Base-by-base conservation (phyloP, 2,797 vertebrate species). In the Pteropus rufus region DNA sequence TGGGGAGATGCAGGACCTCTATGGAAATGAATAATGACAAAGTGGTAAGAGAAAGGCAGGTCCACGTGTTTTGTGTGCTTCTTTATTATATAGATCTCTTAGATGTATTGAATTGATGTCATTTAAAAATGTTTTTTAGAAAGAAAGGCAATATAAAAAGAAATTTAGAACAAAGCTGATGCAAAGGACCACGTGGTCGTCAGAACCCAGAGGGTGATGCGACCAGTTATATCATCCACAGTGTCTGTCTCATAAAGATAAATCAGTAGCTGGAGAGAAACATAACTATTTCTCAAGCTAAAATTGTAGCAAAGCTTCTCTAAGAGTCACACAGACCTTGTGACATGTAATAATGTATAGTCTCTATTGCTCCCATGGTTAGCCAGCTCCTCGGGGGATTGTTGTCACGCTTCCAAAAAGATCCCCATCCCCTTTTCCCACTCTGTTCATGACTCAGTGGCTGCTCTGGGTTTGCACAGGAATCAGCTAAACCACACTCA, bases 181-280 rank as follows among this genome's bases (percentile, higher is more conserved):
- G 7, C 3, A 2, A 2, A 21, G 21, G 69, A 9, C 36, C 19
- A 0, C 0, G 0, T 44, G 41, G 73, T 21, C 7, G 2, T 79
- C 10, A 5, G 70, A 62, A 21, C 34, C 26, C 21, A 49, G 44
- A 67, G 34, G 58, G 52, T 2, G 23, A 26, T 21, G 39, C 2
- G 24, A 18, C 39, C 26, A 7, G 5, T 58, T 26, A 4, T 0
- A 7, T 54, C 21, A 18, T 14, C 34, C 8, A 14, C 0, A 31
- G 14, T 11, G 7, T 87, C 21, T 36, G 21, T 58, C 44, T 69
- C 64, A 0, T 29, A 18, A 26, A 91, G 75, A 8, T 3, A 16
- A 12, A 21, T 73, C 18, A 0, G 10, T 39, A 41, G 3, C 11
- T 62, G 12, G 46, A 26, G 52, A 41, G 39, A 24, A 67, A 21